Conservation (phyloP, 2,888 invertebrate genomes). For the Xylophagus ater region DNA sequence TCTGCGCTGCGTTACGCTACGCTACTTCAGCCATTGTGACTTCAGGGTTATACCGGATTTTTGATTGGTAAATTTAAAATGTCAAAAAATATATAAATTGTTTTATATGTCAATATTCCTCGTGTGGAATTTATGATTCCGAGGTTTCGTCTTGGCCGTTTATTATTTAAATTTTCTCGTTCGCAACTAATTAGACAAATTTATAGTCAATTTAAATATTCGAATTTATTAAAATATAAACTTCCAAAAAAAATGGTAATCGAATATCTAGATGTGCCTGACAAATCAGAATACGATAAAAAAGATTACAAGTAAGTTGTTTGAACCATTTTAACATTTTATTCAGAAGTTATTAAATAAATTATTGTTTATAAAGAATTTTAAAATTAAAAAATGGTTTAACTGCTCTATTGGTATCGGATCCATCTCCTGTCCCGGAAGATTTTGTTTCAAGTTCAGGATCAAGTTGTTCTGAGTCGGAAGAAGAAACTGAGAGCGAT, state of each 20-base stretch:
- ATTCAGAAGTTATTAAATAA: neutral
- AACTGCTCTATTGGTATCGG: conserved; percentile 60
- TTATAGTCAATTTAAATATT: neutral
- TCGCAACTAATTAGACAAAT: too few relatives aligned
- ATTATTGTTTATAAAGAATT: conserved; percentile 40
- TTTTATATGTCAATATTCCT: too few relatives aligned
- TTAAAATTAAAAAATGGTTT: conserved; percentile 58
- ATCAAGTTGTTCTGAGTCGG: conserved; percentile 20
- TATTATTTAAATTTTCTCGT: too few relatives aligned
- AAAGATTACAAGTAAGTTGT: conserved; percentile 59
- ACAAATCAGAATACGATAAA: conserved; percentile 64
- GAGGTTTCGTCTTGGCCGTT: too few relatives aligned
- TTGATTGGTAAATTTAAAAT: too few relatives aligned
- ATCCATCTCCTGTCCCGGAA: conserved; percentile 40
- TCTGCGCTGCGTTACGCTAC: too few relatives aligned
- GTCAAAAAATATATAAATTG: too few relatives aligned
- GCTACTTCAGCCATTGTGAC: too few relatives aligned
- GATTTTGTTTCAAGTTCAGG: conserved; percentile 21
- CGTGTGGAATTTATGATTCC: too few relatives aligned
- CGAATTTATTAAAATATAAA: neutral
- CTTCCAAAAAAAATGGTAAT: conserved; percentile 1
- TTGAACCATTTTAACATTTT: too few relatives aligned
- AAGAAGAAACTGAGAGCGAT: conserved; percentile 22
- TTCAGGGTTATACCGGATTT: too few relatives aligned
- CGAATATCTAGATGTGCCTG: conserved; percentile 44